Base-by-base conservation (phyloP, 2,888 invertebrate genomes). In the Latheticus oryzae region DNA sequence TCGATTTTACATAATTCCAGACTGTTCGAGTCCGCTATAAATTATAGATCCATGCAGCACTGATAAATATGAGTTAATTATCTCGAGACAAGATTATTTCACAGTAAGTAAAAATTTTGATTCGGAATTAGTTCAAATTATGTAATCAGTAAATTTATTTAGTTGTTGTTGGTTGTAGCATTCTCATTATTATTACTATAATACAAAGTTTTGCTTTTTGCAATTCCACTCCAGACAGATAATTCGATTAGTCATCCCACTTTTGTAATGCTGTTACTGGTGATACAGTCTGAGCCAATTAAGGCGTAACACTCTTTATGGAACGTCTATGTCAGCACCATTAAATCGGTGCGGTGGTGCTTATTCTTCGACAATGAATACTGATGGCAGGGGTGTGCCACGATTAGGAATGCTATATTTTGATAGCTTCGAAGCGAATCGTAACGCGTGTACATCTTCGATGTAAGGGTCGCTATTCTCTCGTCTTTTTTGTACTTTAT, bases 301-400 rank as follows among this genome's bases (percentile, higher is more conserved):
- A 61, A 67, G 65, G 64, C 66, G 66, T 64, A 62, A 63, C 63
- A 61, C 55, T 47, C 64, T 59, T 58, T 63, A 67, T 63, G 42
- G 43, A 58, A 59, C 56, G 58, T 55, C 60, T 54, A 37, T 51
- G 55, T 57, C 40, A 47, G 60, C 62, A 60, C 62, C 45, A 51
- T 45, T 51, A 50, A 51, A 60, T 51, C 50, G 40, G 55, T 30
- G 40, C 52, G 60, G 56, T 56, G 56, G 52, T 60, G 56, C 52
- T 60, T 37, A 51, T 47, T 60, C 52, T 42, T 40, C 26, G 50
- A 64, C 63, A 66, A 66, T 71, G 68, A 66, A 64, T 66, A 63
- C 64, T 70, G 68, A 72, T 71, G 68, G 61, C 55, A 63, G 69
- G 73, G 72, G 73, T 71, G 70, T 70, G 70, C 62, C 67, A 17